Base-by-base conservation (phyloP, 2,113 vertebrate species). In the Panthera uncia region DNA sequence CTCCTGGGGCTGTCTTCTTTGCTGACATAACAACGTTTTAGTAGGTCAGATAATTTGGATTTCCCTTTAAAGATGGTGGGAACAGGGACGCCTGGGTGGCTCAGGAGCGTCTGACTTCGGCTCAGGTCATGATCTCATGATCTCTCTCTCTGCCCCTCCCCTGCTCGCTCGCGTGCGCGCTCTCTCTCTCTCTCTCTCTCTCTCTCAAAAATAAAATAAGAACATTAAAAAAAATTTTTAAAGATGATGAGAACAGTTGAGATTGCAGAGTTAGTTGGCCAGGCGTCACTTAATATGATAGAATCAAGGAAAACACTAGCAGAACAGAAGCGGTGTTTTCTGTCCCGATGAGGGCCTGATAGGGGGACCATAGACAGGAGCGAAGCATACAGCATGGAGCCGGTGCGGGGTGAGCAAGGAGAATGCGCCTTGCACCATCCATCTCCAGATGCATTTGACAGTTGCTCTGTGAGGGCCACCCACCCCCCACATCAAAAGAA, bases 251-350 rank as follows among this genome's bases (percentile, higher is more conserved):
- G 29, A 90, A 74, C 21, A 93, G 48, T 91, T 91, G 87, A 85
- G 18, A 65, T 88, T 95, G 41, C 5, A 66, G 55, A 90, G 79
- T 85, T 68, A 85, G 31, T 83, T 95, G 55, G 33, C 45, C 5
- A 71, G n/a, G n/a, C 14, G 1, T 91, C 87, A 85, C 71, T 91
- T 94, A 66, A 65, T 81, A 48, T 36, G 61, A 52, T 55, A 81
- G 90, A 89, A 69, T 91, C 89, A 95, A 89, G 78, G 71, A 66
- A 74, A 89, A 73, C 48, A 57, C 85, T 50, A 79, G 71, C n/a
- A 16, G 80, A 69, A 63, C 45, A 65, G 65, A 88, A 91, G 41
- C 23, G 45, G 2, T 87, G 8, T 79, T 74, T 82, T 90, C 52
- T n/a, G 4, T 82, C 18, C 33, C 25, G 16, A 33, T 71, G 83